These are phyloP conservation scores for Melikaiella ostensackeni DNA, from an alignment of 2,888 invertebrate species.

Conservation along the genomic window DNA sequence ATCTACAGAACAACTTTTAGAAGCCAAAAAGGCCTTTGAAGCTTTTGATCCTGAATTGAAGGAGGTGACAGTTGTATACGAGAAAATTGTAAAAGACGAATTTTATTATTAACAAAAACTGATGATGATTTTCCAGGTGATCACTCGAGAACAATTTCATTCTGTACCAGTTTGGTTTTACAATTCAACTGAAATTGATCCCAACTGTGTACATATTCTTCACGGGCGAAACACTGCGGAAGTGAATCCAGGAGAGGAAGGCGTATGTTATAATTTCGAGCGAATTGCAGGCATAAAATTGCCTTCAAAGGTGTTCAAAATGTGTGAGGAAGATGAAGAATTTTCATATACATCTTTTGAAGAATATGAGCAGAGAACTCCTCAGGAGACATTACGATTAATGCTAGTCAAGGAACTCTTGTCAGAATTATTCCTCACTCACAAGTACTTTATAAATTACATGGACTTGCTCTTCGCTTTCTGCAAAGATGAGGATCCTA, in stretches of 20 bases:
- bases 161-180: conserved; percentile 77
- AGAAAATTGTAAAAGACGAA: neutral
- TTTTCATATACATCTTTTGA: conserved; percentile 43
- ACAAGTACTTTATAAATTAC: conserved; percentile 80
- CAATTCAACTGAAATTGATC: conserved; percentile 53
- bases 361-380: conserved; percentile 28
- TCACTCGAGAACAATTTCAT: conserved; percentile 72
- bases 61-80: conserved; percentile 60
- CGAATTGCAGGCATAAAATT: neutral
- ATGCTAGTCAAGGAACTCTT: conserved; percentile 72
- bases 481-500: conserved; percentile 80
- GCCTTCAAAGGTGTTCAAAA: neutral
- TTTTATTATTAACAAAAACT: neutral
- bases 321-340: conserved; percentile 32
- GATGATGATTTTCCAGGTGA: conserved; percentile 28
- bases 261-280: neutral
- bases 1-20: conserved; percentile 79
- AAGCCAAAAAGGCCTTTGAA: conserved; percentile 78
- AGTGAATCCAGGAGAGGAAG: neutral
- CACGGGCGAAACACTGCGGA: neutral
- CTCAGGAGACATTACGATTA: neutral
- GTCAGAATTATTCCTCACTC: conserved; percentile 79
- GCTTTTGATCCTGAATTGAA: conserved; percentile 76
- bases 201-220: conserved; percentile 1
- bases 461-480: conserved; percentile 82